These are phyloP conservation scores for Gadopsis marmoratus DNA, from an alignment of 2,797 vertebrate genomes.

Conservation along the genomic window DNA sequence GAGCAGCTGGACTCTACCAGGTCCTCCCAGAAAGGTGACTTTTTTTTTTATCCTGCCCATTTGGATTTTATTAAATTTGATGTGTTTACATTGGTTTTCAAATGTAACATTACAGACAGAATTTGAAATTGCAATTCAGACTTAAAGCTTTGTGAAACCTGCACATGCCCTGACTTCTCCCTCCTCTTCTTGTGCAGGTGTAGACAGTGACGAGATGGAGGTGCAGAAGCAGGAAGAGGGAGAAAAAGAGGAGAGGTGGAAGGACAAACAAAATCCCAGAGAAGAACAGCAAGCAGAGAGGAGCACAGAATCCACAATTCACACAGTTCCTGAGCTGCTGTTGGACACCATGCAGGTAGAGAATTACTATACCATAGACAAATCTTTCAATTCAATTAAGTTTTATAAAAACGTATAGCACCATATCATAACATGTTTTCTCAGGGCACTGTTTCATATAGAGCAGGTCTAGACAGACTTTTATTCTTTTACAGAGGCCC, in stretches of 20 bases:
- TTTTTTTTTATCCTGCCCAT: background rate
- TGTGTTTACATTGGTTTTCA: background rate
- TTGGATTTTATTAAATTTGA: no score
- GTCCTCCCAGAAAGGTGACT: constrained; percentile 77
- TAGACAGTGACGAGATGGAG: constrained; percentile 86
- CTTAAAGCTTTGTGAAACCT: background rate
- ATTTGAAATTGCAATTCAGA: background rate
- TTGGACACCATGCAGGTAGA: constrained; percentile 76
- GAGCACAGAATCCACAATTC: constrained; percentile 89
- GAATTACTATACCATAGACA: accelerated
- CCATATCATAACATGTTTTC: no score
- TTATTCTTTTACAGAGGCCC: no score
- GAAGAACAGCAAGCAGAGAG: constrained; percentile 84
- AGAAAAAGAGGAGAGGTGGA: constrained; percentile 70
- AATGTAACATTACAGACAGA: background rate
- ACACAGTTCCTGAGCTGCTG: constrained; percentile 90
- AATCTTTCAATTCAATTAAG: background rate
- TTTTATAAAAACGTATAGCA: no score
- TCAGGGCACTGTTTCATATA: no score
- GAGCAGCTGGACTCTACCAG: constrained; percentile 84
- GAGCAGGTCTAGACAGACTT: no score
- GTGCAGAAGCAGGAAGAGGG: constrained; percentile 76
- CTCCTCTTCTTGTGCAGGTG: constrained; percentile 70
- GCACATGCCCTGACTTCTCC: background rate
- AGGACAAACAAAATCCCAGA: constrained; percentile 45